phyloP scores from a whole-genome alignment of 2,797 vertebrate species.

The Lophius americanus region DNA sequence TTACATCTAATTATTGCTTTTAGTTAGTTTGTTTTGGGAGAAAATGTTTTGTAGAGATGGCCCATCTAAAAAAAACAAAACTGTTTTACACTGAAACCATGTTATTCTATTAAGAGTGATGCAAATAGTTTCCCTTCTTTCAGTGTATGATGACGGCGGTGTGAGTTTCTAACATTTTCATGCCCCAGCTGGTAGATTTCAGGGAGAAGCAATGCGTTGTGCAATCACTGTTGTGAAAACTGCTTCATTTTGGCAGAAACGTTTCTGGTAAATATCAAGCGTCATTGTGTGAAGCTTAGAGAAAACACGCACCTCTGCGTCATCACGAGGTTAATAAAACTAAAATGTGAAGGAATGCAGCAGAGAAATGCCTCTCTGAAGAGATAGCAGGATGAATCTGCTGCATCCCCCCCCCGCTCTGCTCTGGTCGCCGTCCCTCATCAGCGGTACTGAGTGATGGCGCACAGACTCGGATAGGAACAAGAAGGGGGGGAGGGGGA shows the following conservation, averaged over 20 bases:
- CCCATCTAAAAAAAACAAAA: too few species aligned
- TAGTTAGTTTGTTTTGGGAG: too few species aligned
- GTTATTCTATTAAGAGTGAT: too few species aligned
- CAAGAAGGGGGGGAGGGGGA: conserved; percentile 63
- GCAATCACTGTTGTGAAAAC: conserved; percentile 57
- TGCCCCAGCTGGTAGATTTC: conserved; percentile 45
- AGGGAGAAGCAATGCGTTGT: conserved; percentile 55
- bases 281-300: conserved; percentile 17
- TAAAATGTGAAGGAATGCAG: too few species aligned
- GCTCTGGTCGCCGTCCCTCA: conserved; percentile 68
- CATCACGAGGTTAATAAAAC: too few species aligned
- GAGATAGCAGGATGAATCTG: conserved; percentile 37
- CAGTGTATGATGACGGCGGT: conserved; percentile 15
- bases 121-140: too few species aligned
- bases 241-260: conserved; percentile 34
- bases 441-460: conserved; percentile 78
- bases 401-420: conserved; percentile 54
- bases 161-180: conserved; percentile 40
- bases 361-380: not conserved
- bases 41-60: too few species aligned
- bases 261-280: conserved; percentile 22
- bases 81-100: too few species aligned
- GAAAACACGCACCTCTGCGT: conserved; percentile 4
- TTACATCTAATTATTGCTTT: too few species aligned
- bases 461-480: conserved; percentile 68